A percentile compares a stretch with the other conserved stretches of the same genome.
phyloP scores from a whole-genome alignment of 2,113 vertebrate genomes.

The Gymnarchus niloticus region DNA sequence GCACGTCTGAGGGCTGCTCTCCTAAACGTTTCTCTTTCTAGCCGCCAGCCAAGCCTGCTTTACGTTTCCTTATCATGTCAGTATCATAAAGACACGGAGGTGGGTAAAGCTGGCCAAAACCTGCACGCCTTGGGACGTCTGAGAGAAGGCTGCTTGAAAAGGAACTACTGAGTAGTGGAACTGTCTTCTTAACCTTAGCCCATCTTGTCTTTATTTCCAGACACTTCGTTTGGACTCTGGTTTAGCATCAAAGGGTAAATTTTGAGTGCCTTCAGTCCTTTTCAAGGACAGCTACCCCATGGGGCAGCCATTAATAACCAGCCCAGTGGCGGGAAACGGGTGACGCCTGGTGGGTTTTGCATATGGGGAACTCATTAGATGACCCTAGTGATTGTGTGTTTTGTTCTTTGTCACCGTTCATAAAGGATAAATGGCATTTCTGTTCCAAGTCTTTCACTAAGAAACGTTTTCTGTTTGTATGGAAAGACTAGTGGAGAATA shows the following conservation, averaged over 20 bases:
- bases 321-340: neutral
- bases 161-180: neutral
- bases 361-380: neutral
- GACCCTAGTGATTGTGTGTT: too few relatives aligned
- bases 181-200: neutral
- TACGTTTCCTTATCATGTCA: too few relatives aligned
- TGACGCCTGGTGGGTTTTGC: neutral
- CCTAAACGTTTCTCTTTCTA: too few relatives aligned
- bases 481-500: neutral
- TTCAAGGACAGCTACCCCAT: neutral
- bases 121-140: neutral
- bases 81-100: neutral
- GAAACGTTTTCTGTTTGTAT: neutral
- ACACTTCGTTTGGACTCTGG: neutral
- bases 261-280: neutral
- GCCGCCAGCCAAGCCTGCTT: too few relatives aligned
- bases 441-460: neutral
- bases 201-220: neutral
- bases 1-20: too few relatives aligned
- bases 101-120: too few relatives aligned
- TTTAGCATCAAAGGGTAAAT: neutral
- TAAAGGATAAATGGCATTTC: neutral
- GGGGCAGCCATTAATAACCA: neutral
- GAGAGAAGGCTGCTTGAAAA: neutral
- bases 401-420: too few relatives aligned